Evolutionary conservation across 2,113 vertebrate species (phyloP), one percentile per base, ranked within the genome.

Genomic region (Petaurus breviceps): DNA sequence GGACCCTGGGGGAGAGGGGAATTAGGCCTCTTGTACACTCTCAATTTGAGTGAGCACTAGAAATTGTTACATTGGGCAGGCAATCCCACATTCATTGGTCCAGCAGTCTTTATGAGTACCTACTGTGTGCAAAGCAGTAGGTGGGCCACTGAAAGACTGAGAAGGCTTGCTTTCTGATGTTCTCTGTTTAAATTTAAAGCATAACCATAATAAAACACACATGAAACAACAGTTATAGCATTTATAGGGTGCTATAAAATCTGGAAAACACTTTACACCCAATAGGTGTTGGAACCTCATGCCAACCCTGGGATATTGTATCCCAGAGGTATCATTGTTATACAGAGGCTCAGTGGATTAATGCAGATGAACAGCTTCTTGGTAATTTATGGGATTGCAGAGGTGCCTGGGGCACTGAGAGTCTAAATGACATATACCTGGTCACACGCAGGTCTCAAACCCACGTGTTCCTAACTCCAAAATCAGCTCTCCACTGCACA

Each of bases 91-190:
- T 93, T 95, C 93, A 90, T 94, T 94, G 46, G 94, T 92, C 26
- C 92, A 84, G 68, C 7, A 2, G 68, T 43, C n/a, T 92, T 84
- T 94, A 90, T 92, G 46, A 93, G 91, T 93, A 24, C 53, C 37
- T 95, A 31, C 93, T 77, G 55, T 94, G 92, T 77, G 61, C 19
- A 91, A 94, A 92, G 95, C 95, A 96, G 97, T 96, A 94, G 96
- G 97, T 96, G 28, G 97, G 96, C 93, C 95, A 96, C 93, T 96
- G 94, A 57, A 94, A 96, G 95, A 97, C 96, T 95, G 95, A 97
- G 10, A 97, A 97, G 95, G 94, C 61, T 12, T 49, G n/a, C 23
- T 50, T 54, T 89, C 19, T 61, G 89, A 31, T 49, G n/a, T 25
- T 50, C 68, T 89, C 19, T 61, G 89, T 53, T 90, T 43, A 93